Percentiles rank a stretch among this genome's conserved stretches.
Conservation (phyloP, 2,888 invertebrate genomes). For the Gnatocerus cornutus region DNA sequence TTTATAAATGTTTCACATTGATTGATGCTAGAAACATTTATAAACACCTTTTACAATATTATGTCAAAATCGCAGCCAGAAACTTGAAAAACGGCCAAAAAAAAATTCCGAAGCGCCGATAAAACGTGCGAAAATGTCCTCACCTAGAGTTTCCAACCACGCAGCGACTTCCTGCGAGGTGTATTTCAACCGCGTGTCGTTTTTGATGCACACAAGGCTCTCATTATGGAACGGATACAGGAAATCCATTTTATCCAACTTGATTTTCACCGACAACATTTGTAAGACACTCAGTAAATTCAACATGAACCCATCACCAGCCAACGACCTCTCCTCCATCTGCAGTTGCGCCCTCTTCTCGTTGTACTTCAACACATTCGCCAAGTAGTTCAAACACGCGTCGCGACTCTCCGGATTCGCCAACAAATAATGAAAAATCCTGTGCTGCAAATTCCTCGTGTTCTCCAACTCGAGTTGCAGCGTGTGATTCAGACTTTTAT, state of each 20-base stretch:
- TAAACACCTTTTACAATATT: too few relatives aligned
- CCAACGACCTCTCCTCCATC: conserved; percentile 88
- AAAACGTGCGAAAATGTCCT: too few relatives aligned
- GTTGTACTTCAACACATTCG: conserved; percentile 84
- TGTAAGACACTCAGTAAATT: conserved; percentile 94
- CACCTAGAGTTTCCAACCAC: conserved; percentile 81
- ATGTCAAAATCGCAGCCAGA: too few relatives aligned
- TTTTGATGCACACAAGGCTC: conserved; percentile 81
- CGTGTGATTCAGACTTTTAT: conserved; percentile 80
- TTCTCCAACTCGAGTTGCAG: conserved; percentile 87
- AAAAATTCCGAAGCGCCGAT: too few relatives aligned
- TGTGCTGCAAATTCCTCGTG: conserved; percentile 83
- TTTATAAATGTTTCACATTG: too few relatives aligned
- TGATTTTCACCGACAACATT: conserved; percentile 90
- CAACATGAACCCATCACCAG: conserved; percentile 96
- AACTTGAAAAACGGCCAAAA: too few relatives aligned
- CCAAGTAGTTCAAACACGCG: conserved; percentile 85
- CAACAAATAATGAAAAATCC: conserved; percentile 87
- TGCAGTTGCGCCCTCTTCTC: conserved; percentile 92
- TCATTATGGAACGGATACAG: conserved; percentile 91
- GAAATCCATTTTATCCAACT: conserved; percentile 91
- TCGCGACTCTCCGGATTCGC: conserved; percentile 88
- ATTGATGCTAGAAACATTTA: too few relatives aligned
- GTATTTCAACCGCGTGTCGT: conserved; percentile 88
- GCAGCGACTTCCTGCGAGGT: conserved; percentile 86